These are phyloP conservation scores for Hirtodrosophila cameraria DNA, from an alignment of 2,888 invertebrate genomes.

Conservation along the genomic window DNA sequence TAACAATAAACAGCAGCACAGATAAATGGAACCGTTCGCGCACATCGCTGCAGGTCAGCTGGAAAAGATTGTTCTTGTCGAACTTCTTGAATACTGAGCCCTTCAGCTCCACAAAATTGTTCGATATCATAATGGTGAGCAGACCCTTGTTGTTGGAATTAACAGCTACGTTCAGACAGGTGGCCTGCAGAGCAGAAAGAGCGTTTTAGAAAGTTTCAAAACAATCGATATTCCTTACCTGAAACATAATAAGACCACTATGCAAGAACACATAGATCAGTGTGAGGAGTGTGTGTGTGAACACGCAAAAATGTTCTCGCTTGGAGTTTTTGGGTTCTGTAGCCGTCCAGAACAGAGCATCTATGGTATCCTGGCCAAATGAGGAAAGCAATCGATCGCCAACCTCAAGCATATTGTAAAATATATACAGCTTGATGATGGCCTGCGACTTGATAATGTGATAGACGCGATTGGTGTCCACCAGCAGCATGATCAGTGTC, in stretches of 20 bases:
- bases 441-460: slow-evolving; percentile 98
- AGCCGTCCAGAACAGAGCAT: slow-evolving; percentile 99
- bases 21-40: slow-evolving; percentile 97
- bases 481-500: slow-evolving; percentile 92
- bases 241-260: slow-evolving; percentile 94
- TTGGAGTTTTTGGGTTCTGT: slow-evolving; percentile 95
- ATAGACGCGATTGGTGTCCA: slow-evolving; percentile 99
- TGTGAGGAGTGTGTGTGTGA: slow-evolving; percentile 96
- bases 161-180: slow-evolving; percentile 99
- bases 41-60: slow-evolving; percentile 98
- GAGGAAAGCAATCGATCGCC: slow-evolving; percentile 97
- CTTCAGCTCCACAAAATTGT: slow-evolving; percentile 99
- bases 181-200: slow-evolving; percentile 89
- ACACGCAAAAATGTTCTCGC: slow-evolving; percentile 92
- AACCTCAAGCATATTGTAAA: slow-evolving; percentile 99
- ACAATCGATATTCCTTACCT: slow-evolving; percentile 89
- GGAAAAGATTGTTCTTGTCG: slow-evolving; percentile 98
- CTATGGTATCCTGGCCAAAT: slow-evolving; percentile 98
- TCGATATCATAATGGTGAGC: slow-evolving; percentile 99
- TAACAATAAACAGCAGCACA: slow-evolving; percentile 95
- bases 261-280: slow-evolving; percentile 96
- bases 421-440: slow-evolving; percentile 99
- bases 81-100: slow-evolving; percentile 99
- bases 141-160: slow-evolving; percentile 99
- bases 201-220: not conserved